These are phyloP conservation scores for Damaliscus lunatus DNA, from an alignment of 2,113 vertebrate genomes.

Conservation along the genomic window DNA sequence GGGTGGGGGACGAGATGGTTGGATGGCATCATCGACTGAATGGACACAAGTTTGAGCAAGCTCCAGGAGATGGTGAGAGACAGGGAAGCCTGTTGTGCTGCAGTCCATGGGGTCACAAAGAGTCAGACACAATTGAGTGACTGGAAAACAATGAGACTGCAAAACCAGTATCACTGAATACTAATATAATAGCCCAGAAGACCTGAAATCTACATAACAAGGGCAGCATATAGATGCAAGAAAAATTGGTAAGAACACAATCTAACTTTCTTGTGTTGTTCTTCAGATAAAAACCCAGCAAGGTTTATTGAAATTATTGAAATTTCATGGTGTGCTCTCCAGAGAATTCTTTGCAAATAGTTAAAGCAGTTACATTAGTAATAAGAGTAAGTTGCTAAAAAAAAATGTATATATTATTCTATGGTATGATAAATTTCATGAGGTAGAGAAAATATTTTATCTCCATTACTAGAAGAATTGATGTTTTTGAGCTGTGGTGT, in stretches of 20 bases:
- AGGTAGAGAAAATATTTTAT: not conserved
- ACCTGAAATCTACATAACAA: not conserved
- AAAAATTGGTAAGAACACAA: not conserved
- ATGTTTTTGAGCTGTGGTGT: too few species aligned
- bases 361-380: not conserved
- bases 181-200: not conserved
- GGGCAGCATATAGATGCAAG: not conserved
- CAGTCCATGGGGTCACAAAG: not conserved
- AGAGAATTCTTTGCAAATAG: not conserved
- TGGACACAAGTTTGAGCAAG: not conserved
- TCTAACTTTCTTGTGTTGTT: not conserved
- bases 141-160: not conserved
- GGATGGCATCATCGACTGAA: not conserved
- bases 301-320: not conserved
- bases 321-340: not conserved
- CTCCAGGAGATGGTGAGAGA: not conserved
- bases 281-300: not conserved
- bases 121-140: not conserved
- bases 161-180: not conserved
- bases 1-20: fast-evolving
- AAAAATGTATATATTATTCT: not conserved
- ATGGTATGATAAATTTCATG: not conserved
- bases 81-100: not conserved
- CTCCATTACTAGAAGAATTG: not conserved
- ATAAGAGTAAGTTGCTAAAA: not conserved